These are phyloP conservation scores for Coreoperca whiteheadi DNA, from an alignment of 2,113 vertebrate species.

Conservation along the genomic window DNA sequence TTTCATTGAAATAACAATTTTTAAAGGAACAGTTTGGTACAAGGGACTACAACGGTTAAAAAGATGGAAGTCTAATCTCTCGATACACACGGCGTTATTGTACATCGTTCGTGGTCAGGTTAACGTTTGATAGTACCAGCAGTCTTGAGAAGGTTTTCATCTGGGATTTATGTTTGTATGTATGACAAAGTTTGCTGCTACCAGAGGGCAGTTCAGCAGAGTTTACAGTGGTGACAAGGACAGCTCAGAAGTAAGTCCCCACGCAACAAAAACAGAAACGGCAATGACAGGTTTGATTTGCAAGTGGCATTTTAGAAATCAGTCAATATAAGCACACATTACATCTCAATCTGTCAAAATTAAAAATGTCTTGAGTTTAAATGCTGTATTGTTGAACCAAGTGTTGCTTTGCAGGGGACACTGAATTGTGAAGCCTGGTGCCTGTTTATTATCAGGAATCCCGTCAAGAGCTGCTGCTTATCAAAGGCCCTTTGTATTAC, in stretches of 20 bases:
- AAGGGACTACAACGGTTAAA: not conserved
- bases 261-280: not conserved
- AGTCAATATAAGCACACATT: not conserved
- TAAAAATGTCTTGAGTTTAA: not conserved
- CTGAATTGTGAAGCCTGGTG: not conserved
- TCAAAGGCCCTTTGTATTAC: constrained; percentile 22
- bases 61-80: not conserved
- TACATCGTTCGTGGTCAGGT: not conserved
- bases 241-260: not conserved
- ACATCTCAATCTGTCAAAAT: not conserved
- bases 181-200: not conserved
- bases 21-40: not conserved
- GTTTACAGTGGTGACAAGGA: not conserved
- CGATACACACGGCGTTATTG: not conserved
- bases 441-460: not conserved
- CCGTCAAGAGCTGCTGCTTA: constrained; percentile 15
- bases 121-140: not conserved
- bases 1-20: not conserved
- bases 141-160: not conserved
- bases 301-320: not conserved
- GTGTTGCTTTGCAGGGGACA: not conserved
- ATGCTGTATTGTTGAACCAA: not conserved
- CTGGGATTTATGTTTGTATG: not conserved
- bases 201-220: not conserved
- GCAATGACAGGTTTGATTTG: not conserved